Base-by-base conservation (phyloP, 2,113 vertebrate genomes). In the Apodemus sylvaticus region DNA sequence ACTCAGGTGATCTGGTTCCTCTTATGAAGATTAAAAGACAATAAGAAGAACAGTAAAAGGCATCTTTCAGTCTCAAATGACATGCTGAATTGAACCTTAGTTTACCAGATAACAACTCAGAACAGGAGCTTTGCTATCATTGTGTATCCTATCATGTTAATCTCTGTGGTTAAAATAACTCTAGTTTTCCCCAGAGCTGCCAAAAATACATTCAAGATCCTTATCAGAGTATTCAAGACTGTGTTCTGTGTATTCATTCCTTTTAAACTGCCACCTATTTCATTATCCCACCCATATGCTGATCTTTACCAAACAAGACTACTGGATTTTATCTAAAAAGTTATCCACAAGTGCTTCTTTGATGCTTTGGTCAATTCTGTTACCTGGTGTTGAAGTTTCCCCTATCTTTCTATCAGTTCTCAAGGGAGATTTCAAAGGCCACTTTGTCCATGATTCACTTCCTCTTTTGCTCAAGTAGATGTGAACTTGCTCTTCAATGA, bases 391-490 rank as follows among this genome's bases (percentile, higher is more conserved):
- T 94, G 24, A 39, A 86, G 79, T n/a, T 66, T 66, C 22, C 14
- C 22, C 22, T 31, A 31, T 86, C 70, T 9, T 55, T 48, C 45
- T 48, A 48, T 48, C 45, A 48, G 45, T n/a, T 64, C 89, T 91
- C 36, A 17, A 83, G 51, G n/a, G 29, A 86, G 34, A 66, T 95
- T 81, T 81, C 85, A 88, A 93, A 85, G 53, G 34, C 55, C 0
- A 39, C 22, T 71, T 76, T 62, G 24, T 55, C 60, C n/a, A 6
- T 78, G 89, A 94, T 89, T 95, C 68, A 90, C 93, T 95, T 93
- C 45, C 60, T 93, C 58, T 68, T 86, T 78, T 60, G 58, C 91
- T 42, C 81, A 73, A 70, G 94, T 78, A 94, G 66, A 70, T 73
- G 71, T 73, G 81, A 86, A 68, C 36, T 93, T 48, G 71, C 89